A percentile compares a stretch with the other conserved stretches of the same genome.
Evolutionary conservation across 2,113 vertebrate genomes (phyloP).

Genomic region (Rafetus swinhoei): DNA sequence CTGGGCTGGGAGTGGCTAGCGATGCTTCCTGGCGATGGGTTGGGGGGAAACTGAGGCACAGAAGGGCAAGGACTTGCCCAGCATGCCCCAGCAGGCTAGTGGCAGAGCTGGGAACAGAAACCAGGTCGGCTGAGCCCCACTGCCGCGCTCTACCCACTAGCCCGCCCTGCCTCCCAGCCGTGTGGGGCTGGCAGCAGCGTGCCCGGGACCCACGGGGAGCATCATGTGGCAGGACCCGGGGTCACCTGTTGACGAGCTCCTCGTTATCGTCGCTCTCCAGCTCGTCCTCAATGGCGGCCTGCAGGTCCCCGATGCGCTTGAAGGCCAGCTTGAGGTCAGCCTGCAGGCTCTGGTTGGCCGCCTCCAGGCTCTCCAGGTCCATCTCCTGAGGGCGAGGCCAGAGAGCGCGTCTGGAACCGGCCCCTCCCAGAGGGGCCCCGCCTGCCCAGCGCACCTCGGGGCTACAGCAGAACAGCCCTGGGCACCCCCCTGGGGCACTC

Average conservation of each 20-base stretch:
- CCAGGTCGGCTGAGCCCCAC: too few relatives aligned
- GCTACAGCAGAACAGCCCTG: too few relatives aligned
- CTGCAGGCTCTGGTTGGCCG: slow-evolving; percentile 97
- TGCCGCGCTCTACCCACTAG: background rate
- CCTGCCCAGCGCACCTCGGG: background rate
- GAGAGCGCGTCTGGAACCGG: too few relatives aligned
- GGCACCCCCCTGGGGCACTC: too few relatives aligned
- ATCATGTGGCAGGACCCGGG: too few relatives aligned
- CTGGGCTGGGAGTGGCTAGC: too few relatives aligned
- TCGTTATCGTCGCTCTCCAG: slow-evolving; percentile 99
- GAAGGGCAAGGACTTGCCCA: background rate
- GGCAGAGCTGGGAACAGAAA: too few relatives aligned
- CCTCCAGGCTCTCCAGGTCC: slow-evolving; percentile 97
- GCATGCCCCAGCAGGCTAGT: background rate
- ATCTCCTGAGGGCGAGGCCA: slow-evolving; percentile 85
- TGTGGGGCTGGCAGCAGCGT: too few relatives aligned
- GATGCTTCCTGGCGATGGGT: too few relatives aligned
- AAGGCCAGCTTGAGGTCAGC: slow-evolving; percentile 97
- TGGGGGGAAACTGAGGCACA: background rate
- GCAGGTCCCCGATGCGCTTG: slow-evolving; percentile 97
- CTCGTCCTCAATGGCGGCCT: slow-evolving; percentile 98
- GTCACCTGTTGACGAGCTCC: slow-evolving; percentile 97
- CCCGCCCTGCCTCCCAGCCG: background rate
- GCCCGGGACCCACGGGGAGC: too few relatives aligned
- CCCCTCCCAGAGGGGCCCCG: too few relatives aligned